Evolutionary conservation across 1,140 invertebrate species (phyloP).

Genomic region (Centruroides sculpturatus): DNA sequence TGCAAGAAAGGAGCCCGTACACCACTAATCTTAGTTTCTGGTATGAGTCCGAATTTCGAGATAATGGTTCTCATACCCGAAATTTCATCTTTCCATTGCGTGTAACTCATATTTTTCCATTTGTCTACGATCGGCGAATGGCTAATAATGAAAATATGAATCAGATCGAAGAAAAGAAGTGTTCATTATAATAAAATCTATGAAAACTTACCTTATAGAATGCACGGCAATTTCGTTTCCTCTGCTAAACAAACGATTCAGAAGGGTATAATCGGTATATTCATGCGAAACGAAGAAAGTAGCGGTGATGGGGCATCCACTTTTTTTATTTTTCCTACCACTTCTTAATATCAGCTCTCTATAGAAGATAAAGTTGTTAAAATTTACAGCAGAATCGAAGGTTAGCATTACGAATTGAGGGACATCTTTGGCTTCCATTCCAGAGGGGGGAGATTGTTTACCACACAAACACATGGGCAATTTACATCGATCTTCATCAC

Average conservation of each 20-base stretch:
- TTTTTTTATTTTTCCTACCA: conserved; percentile 21
- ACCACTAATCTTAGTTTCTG: conserved; percentile 37
- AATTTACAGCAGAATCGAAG: conserved; percentile 49
- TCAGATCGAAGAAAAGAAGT: too few species aligned
- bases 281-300: conserved; percentile 42
- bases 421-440: conserved; percentile 1
- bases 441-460: conserved; percentile 65
- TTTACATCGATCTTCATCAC: conserved; percentile 53
- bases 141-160: conserved; percentile 20
- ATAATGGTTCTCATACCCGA: conserved; percentile 22
- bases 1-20: conserved; percentile 47
- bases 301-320: conserved; percentile 37
- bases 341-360: conserved; percentile 10
- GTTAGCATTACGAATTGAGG: conserved; percentile 50
- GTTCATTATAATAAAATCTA: conserved; percentile 3
- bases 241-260: conserved; percentile 34
- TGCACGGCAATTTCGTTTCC: conserved; percentile 39
- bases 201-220: conserved; percentile 32
- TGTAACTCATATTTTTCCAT: conserved; percentile 59
- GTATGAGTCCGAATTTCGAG: conserved; percentile 20
- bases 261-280: conserved; percentile 36
- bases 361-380: conserved; percentile 12
- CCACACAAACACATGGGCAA: conserved; percentile 86
- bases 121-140: conserved; percentile 39
- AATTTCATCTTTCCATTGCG: conserved; percentile 24